Evolutionary conservation across 2,113 vertebrate genomes (phyloP).

Genomic region (Pandion haliaetus): DNA sequence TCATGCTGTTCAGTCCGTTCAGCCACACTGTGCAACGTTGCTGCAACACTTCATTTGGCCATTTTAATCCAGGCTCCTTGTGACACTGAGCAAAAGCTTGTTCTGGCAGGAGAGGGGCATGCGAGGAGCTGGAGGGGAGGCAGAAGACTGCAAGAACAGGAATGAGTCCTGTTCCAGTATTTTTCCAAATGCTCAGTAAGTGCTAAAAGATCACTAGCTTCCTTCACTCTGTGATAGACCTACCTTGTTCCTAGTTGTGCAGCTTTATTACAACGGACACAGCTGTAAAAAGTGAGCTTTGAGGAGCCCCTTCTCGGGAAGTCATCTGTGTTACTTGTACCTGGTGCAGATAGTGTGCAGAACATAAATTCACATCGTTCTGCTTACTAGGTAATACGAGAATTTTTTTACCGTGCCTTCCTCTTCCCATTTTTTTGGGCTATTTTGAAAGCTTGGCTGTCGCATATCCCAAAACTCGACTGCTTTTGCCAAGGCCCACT

Average conservation of each 20-base stretch:
- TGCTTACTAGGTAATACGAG: not conserved
- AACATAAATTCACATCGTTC: not conserved
- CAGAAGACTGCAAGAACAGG: not conserved
- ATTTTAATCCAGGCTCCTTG: not conserved
- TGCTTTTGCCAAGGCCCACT: slow-evolving; percentile 5
- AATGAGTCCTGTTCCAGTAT: not conserved
- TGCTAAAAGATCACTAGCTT: not conserved
- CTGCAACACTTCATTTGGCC: not conserved
- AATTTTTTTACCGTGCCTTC: not conserved
- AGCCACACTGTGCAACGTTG: accelerated
- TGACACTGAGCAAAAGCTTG: not conserved
- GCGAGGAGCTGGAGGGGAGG: not conserved
- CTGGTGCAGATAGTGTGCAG: not conserved
- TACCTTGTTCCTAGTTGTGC: not conserved
- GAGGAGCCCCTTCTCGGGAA: not conserved
- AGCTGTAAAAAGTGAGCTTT: not conserved
- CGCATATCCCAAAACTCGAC: not conserved
- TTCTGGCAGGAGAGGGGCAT: not conserved
- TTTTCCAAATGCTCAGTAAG: not conserved
- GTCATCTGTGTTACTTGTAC: not conserved
- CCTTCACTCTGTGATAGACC: not conserved
- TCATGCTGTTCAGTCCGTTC: not conserved
- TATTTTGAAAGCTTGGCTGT: not conserved
- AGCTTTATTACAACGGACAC: not conserved
- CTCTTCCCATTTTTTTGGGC: not conserved